Percentiles rank a stretch among this genome's conserved stretches.
phyloP scores from a whole-genome alignment of 92 coral and sea anemone species.

The Porites evermanni region DNA sequence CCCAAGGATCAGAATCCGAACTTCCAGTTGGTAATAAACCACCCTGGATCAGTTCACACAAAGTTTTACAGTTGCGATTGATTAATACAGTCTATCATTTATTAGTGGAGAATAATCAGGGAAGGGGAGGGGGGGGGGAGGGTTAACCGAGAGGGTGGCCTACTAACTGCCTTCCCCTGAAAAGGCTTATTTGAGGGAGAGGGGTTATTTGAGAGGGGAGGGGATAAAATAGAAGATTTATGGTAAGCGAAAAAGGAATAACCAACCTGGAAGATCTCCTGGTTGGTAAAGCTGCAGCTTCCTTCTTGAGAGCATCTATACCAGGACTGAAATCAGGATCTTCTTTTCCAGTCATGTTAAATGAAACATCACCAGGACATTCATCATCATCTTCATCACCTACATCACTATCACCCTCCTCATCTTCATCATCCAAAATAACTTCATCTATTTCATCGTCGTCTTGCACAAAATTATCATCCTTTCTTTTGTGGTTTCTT shows the following conservation, averaged over 20 bases:
- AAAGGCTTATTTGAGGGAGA: no score
- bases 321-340: constrained; percentile 74
- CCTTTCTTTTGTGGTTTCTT: constrained; percentile 27
- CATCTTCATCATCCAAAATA: constrained; percentile 22
- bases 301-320: constrained; percentile 31
- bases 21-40: no score
- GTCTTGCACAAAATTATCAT: constrained; percentile 5
- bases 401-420: constrained; percentile 5
- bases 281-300: constrained; percentile 30
- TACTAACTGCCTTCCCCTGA: no score
- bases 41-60: no score
- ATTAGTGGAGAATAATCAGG: no score
- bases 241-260: neutral
- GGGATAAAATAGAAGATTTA: no score
- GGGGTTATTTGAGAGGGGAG: no score
- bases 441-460: constrained; percentile 12
- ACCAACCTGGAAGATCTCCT: constrained; percentile 75
- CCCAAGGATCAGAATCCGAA: no score
- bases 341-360: constrained; percentile 62
- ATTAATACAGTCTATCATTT: no score
- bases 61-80: no score
- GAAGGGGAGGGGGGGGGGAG: no score
- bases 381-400: constrained; percentile 22
- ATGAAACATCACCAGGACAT: constrained; percentile 12
- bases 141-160: no score